A percentile compares a stretch with the other conserved stretches of the same genome.
These are phyloP conservation scores for Zenarchopterus dispar DNA, from an alignment of 2,797 vertebrate genomes.

Conservation along the genomic window DNA sequence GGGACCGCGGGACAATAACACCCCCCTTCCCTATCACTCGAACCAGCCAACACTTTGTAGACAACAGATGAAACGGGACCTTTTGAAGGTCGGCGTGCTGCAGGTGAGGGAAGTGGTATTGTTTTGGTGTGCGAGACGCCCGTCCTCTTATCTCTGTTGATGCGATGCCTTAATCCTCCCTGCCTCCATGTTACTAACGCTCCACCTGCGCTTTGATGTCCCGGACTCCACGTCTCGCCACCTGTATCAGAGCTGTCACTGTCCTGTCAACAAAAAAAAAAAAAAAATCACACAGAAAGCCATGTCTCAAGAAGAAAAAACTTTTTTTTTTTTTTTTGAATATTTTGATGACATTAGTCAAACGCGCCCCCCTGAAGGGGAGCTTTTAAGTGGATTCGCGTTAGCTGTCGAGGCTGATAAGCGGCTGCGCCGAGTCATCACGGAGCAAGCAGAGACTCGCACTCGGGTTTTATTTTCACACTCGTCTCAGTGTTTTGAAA, in stretches of 20 bases:
- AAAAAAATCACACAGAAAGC: not conserved
- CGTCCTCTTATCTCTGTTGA: conserved; percentile 69
- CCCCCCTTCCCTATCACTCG: conserved; percentile 31
- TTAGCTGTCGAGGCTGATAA: conserved; percentile 33
- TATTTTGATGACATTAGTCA: conserved; percentile 27
- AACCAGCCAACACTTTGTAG: conserved; percentile 56
- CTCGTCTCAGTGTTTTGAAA: conserved; percentile 57
- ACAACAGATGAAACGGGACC: conserved; percentile 63
- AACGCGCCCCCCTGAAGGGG: conserved; percentile 3
- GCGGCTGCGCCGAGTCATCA: conserved; percentile 30
- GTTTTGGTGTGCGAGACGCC: conserved; percentile 51
- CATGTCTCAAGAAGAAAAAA: not conserved
- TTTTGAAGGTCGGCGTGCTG: conserved; percentile 65
- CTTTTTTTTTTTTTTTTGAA: too few species aligned
- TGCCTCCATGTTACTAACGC: conserved; percentile 62
- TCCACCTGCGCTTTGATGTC: conserved; percentile 77
- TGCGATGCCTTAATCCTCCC: conserved; percentile 63
- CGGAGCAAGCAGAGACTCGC: conserved; percentile 54
- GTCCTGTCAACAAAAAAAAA: conserved; percentile 15
- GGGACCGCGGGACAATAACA: too few species aligned
- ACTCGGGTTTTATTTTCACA: conserved; percentile 35
- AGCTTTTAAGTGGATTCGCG: conserved; percentile 15
- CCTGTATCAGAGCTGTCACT: conserved; percentile 11
- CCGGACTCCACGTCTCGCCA: not conserved
- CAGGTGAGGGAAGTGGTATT: conserved; percentile 61